Evolutionary conservation across 2,797 vertebrate genomes (phyloP), one percentile per base, ranked within the genome.

Genomic region (Sebastiscus albofasciatus): DNA sequence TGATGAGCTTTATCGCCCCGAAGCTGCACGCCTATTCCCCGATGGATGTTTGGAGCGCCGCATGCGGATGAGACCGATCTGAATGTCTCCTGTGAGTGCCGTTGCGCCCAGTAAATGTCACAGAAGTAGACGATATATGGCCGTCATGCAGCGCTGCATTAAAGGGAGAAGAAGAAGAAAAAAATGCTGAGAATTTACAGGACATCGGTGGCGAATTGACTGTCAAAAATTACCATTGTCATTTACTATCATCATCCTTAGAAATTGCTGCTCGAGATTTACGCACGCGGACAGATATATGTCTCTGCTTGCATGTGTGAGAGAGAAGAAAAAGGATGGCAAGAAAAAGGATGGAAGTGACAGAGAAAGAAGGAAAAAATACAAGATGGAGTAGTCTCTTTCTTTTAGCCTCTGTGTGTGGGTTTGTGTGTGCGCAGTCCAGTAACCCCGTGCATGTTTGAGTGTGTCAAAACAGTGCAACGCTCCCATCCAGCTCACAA

Each of bases 91-190:
- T 95, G 62, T 52, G 95, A 95, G 95, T 94, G 93, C 94, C 92
- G 89, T 95, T 91, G 87, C 82, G 81, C 90, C 93, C 92, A 91
- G 92, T 95, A 96, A 96, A 96, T 95, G 95, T 96, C 94, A 94
- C 88, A 81, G 89, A 92, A 87, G 87, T 80, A 79, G 78, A 86
- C 78, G 84, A 96, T 95, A 92, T 94, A 95, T 89, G 85, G 90
- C 88, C 84, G 75, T 80, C 87, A 84, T 80, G 91, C 89, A 88
- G 90, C 79, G 88, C 87, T 79, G 90, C 93, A 92, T 93, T 93
- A 94, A 95, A 87, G 90, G 90, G 65, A 79, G 80, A 18, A 46
- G 42, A 42, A 42, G 39, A 42, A 42, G 67, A 65, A 83, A 67
- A 93, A 93, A 88, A 71, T 22, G 75, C 81, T 33, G 75, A 49